These are phyloP conservation scores for Echinometra lucunter DNA, from an alignment of 53 echinoderm and acorn worm species.

Conservation along the genomic window DNA sequence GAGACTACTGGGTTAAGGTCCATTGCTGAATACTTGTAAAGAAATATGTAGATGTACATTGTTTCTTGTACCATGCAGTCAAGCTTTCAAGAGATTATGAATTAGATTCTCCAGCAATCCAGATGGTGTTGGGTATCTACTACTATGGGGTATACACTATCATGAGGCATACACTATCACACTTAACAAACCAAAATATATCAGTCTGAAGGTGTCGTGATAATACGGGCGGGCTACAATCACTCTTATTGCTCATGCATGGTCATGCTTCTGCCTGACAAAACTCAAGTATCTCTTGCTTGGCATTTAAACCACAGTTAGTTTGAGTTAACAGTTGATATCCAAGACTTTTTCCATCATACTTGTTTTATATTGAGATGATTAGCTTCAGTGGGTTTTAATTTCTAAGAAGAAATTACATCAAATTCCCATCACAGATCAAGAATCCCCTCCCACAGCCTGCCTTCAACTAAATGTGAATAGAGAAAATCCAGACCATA, in stretches of 20 bases:
- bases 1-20: background rate
- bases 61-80: background rate
- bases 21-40: background rate
- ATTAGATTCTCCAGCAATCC: background rate
- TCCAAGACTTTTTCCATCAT: too few relatives aligned
- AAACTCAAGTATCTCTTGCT: background rate
- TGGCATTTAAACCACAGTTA: too few relatives aligned
- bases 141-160: background rate
- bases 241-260: background rate
- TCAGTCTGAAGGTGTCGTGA: background rate
- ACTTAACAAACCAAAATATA: background rate
- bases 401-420: background rate
- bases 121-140: background rate
- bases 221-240: background rate
- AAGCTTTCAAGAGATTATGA: conserved; percentile 12
- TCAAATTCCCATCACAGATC: background rate
- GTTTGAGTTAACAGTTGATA: too few relatives aligned
- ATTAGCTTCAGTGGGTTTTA: too few relatives aligned
- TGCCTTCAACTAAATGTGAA: background rate
- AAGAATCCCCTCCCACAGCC: background rate
- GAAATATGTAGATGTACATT: background rate
- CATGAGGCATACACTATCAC: too few relatives aligned
- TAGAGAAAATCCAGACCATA: too few relatives aligned
- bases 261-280: background rate
- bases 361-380: background rate